Base-by-base conservation (phyloP, 1,140 invertebrate species). In the Rhyzopertha dominica region DNA sequence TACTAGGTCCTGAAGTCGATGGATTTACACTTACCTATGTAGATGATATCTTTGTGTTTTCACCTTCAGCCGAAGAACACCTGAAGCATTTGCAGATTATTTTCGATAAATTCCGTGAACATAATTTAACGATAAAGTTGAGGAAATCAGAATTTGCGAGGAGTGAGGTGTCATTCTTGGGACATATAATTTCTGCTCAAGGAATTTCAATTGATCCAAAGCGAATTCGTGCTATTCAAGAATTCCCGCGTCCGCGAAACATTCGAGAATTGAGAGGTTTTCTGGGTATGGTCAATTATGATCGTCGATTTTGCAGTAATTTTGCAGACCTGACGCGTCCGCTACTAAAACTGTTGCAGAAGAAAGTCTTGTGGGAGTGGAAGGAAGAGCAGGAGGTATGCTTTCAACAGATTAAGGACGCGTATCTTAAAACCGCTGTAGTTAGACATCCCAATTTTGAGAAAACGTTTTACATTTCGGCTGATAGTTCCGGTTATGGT, bases 21-120 rank as follows among this genome's bases (percentile, higher is more conserved):
- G 24, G 13, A 22, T 39, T 35, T 8, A 18, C 19, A n/a, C 13
- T 35, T 35, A 12, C 32, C n/a, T 35, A 35, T 35, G 32, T 35
- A 8, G 74, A 78, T 51, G 75, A 79, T 41, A 57, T 76, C 1
- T 48, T 76, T 1, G 49, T 75, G 9, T 59, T 61, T 23, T 58
- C 41, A 4, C 16, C 8, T 3, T 13, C 1, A 3, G 10, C 30
- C 3, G 61, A 72, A 4, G 54, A 69, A 12, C 73, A 77, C 44
- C 40, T 75, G 0, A 16, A 44, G 12, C 40, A 67, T 17, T 24
- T 75, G 1, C 13, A 37, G 9, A 39, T 52, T 28, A 55, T 77
- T 2, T 56, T 73, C 4, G 29, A 61, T 10, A 48, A 56, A 24
- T 48, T 76, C 3, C 35, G 40, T 14, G 40, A 55, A 26, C 62